Evolutionary conservation across 2,797 vertebrate genomes (phyloP).

Genomic region (Syngnathus rostellatus): DNA sequence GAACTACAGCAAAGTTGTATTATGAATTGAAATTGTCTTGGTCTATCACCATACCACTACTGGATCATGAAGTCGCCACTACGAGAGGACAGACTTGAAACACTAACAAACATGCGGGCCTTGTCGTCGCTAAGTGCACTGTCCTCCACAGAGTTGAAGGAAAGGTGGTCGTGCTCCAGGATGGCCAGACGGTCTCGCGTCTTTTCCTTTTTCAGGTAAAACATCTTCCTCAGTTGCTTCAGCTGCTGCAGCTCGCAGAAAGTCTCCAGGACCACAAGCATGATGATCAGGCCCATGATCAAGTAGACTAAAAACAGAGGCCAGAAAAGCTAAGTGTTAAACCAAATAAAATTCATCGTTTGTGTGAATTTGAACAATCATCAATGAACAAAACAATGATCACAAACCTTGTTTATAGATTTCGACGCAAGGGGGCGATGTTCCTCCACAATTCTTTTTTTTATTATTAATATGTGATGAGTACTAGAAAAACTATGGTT

Average conservation of each 20-base stretch:
- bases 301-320: constrained; percentile 75
- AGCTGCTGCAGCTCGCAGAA: constrained; percentile 95
- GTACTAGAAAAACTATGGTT: too few species aligned
- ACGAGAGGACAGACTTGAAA: constrained; percentile 48
- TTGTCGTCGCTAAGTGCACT: constrained; percentile 74
- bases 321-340: neutral
- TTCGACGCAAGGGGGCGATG: constrained; percentile 44
- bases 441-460: neutral
- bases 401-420: constrained; percentile 7
- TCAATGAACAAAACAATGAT: neutral
- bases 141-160: constrained; percentile 82
- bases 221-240: constrained; percentile 91
- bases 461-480: neutral
- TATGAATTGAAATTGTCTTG: neutral
- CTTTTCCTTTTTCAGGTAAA: constrained; percentile 92
- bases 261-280: constrained; percentile 93
- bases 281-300: constrained; percentile 85
- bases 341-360: neutral
- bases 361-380: neutral
- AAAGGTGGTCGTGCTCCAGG: constrained; percentile 87
- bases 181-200: constrained; percentile 82
- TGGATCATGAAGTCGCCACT: constrained; percentile 66
- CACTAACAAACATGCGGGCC: constrained; percentile 69
- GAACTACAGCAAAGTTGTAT: constrained; percentile 22
- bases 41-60: constrained; percentile 27